Evolutionary conservation across 2,888 invertebrate species (phyloP).

Genomic region (Carpatolechia fugitivella): DNA sequence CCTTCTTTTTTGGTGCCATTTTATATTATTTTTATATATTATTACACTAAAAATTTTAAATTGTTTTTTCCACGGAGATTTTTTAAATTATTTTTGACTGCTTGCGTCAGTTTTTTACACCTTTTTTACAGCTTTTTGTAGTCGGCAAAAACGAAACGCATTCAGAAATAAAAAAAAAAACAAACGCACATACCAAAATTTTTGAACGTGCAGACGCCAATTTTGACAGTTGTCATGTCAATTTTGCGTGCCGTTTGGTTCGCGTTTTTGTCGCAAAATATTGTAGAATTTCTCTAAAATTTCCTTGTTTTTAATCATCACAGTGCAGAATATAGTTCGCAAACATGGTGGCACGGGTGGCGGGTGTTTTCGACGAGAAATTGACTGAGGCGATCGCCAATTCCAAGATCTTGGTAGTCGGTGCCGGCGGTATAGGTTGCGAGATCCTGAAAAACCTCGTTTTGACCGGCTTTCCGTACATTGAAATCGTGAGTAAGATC

Average conservation of each 20-base stretch:
- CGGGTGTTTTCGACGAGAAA: slow-evolving; percentile 83
- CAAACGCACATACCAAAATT: neutral
- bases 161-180: neutral
- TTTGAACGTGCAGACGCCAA: slow-evolving; percentile 54
- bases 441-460: slow-evolving; percentile 98
- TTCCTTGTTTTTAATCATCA: slow-evolving; percentile 19
- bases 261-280: slow-evolving; percentile 1
- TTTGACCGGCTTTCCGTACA: slow-evolving; percentile 93
- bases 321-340: slow-evolving; percentile 18
- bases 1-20: slow-evolving; percentile 7
- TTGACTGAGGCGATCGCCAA: slow-evolving; percentile 82
- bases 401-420: slow-evolving; percentile 91
- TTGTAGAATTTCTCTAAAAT: neutral
- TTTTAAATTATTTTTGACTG: too few species aligned
- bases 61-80: too few species aligned
- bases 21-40: neutral
- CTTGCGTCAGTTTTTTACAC: too few species aligned
- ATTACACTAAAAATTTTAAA: neutral
- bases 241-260: slow-evolving; percentile 29
- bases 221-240: slow-evolving; percentile 45
- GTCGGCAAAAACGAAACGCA: too few species aligned
- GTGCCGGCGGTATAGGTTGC: slow-evolving; percentile 99
- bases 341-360: slow-evolving; percentile 83
- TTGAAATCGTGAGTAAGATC: slow-evolving; percentile 97
- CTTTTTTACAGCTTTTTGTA: too few species aligned